Conservation (phyloP, 2,797 vertebrate genomes). For the Phaenicophaeus curvirostris region DNA sequence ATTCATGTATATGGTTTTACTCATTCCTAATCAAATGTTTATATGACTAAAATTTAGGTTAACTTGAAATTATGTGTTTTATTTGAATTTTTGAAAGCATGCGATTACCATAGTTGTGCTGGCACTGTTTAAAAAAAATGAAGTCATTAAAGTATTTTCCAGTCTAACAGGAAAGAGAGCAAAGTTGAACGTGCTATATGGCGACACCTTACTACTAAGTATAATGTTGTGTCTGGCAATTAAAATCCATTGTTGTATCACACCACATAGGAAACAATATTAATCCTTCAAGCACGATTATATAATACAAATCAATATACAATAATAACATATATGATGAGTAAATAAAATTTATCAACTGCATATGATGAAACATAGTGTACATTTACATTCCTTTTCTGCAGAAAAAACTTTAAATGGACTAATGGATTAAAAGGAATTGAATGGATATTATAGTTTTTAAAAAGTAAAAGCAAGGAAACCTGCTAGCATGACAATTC, state of each 20-base stretch:
- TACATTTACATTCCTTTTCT: background rate
- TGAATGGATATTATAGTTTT: background rate
- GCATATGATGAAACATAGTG: background rate
- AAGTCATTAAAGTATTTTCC: slow-evolving; percentile 28
- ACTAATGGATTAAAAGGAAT: background rate
- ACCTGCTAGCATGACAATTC: background rate
- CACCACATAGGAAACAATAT: background rate
- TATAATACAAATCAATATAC: background rate
- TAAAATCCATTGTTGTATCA: background rate
- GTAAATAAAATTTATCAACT: background rate
- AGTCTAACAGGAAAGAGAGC: background rate
- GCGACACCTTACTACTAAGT: slow-evolving; percentile 6
- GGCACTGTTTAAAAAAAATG: background rate
- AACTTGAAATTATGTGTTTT: slow-evolving; percentile 67
- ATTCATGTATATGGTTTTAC: slow-evolving; percentile 53
- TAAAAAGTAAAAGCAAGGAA: background rate
- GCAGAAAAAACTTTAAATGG: background rate
- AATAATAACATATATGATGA: background rate
- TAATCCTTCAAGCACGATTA: background rate
- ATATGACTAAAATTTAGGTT: slow-evolving; percentile 51
- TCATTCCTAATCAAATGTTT: slow-evolving; percentile 71
- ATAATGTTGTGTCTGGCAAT: background rate
- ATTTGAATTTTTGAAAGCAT: slow-evolving; percentile 61
- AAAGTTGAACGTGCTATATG: background rate
- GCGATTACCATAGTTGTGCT: background rate